Conservation (phyloP, 2,797 vertebrate genomes). For the Monodelphis domestica region DNA sequence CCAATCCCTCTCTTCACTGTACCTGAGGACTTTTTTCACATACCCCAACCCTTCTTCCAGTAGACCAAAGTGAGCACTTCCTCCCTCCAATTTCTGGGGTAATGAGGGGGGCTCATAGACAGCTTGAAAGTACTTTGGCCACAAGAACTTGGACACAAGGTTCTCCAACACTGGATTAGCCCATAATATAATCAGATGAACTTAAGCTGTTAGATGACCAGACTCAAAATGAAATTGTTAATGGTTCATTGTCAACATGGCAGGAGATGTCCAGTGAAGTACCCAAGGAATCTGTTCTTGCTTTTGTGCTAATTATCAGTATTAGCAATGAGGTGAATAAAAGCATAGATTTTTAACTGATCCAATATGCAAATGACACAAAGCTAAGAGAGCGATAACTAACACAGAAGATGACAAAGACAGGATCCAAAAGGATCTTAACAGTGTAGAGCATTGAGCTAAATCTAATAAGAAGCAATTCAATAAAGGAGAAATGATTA, state of each 20-base stretch:
- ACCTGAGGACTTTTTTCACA: no score
- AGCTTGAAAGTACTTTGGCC: no score
- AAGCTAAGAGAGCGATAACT: neutral
- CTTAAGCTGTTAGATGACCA: neutral
- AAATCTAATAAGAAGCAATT: neutral
- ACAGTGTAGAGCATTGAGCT: neutral
- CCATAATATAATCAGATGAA: neutral
- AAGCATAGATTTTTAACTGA: neutral
- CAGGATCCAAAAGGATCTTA: neutral
- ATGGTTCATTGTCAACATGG: neutral
- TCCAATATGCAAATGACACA: neutral
- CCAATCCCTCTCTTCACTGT: no score
- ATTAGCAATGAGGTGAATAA: neutral
- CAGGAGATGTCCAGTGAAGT: neutral
- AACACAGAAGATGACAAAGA: neutral
- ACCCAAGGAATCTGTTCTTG: neutral
- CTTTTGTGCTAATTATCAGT: neutral
- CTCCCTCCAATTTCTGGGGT: no score
- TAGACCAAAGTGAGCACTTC: no score
- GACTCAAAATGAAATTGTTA: neutral
- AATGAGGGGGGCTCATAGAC: no score
- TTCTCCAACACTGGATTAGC: no score
- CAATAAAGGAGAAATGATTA: neutral
- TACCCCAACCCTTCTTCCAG: no score
- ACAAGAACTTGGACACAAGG: no score